Base-by-base conservation (phyloP, 2,797 vertebrate species). In the Apodemus agrarius region DNA sequence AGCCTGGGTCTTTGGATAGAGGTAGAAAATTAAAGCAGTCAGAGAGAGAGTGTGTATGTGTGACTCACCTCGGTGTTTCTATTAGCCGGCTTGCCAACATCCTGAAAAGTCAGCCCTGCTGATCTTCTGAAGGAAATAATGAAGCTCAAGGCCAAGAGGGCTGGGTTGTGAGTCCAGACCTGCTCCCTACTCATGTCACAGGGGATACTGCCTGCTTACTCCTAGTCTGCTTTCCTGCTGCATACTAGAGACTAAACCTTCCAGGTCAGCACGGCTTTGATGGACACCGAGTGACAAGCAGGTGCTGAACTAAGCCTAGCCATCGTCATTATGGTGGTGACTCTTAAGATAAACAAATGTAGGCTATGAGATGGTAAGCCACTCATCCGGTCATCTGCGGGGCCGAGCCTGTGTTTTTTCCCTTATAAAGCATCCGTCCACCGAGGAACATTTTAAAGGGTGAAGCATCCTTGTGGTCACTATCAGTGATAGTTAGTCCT, bases 1-100 rank as follows among this genome's bases (percentile, higher is more conserved):
- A 93, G 37, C 82, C 91, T 89, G 93, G 90, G n/a, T 89, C 95
- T 91, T 93, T 74, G 52, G 31, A 54, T 2, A 37, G 26, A 91
- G 89, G 79, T 90, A 11, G 54, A 52, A 95, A 14, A 74, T 94
- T 12, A 87, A 91, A 93, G 92, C 52, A 83, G n/a, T 63, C 69
- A 40, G 40, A 21, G 59, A 40, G 54, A 61, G 7, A 61, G 57
- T 22, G 52, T n/a, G n/a, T n/a, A n/a, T n/a, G 96, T 5, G 79
- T 16, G 21, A 52, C 12, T 93, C 82, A 91, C 22, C 91, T 93
- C 29, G 89, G 86, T 82, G 31, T 9, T n/a, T 21, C 75, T 21
- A 14, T 65, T 69, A 57, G 22, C 21, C 82, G 16, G 2, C 69
- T 34, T 22, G 34, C 52, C 17, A 57, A 31, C 46, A 46, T 69